Conservation (phyloP, 1,140 invertebrate species). For the Atta colombica region DNA sequence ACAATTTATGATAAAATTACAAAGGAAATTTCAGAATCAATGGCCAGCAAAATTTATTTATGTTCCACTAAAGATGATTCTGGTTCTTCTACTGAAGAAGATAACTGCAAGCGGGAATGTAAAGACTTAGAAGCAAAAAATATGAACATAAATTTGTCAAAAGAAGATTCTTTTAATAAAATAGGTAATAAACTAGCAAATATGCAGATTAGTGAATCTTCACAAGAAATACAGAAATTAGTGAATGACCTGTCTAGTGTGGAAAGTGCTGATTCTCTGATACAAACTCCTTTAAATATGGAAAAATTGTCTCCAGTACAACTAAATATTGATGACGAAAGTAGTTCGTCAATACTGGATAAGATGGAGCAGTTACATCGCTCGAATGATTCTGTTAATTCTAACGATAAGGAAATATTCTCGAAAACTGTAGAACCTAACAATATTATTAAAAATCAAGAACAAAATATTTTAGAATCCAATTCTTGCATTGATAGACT, state of each 20-base stretch:
- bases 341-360: conserved; percentile 76
- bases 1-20: conserved; percentile 40
- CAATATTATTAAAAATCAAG: conserved; percentile 47
- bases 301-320: conserved; percentile 59
- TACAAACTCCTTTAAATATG: conserved; percentile 61
- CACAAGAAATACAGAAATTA: conserved; percentile 72
- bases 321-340: conserved; percentile 75
- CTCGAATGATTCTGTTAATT: conserved; percentile 62
- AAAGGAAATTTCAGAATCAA: conserved; percentile 42
- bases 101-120: conserved; percentile 12
- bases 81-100: conserved; percentile 18
- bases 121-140: conserved; percentile 8
- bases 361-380: conserved; percentile 76
- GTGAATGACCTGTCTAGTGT: conserved; percentile 71
- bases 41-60: conserved; percentile 5
- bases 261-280: conserved; percentile 68
- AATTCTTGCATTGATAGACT: conserved; percentile 51
- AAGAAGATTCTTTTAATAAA: conserved; percentile 61
- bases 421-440: conserved; percentile 44
- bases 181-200: conserved; percentile 68
- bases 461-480: conserved; percentile 50
- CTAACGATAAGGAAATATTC: conserved; percentile 59
- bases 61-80: conserved; percentile 42
- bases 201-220: conserved; percentile 69
- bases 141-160: conserved; percentile 23